A percentile compares a stretch with the other conserved stretches of the same genome.
These are phyloP conservation scores for Drosophila testacea DNA, from an alignment of 2,888 invertebrate species.

Conservation along the genomic window DNA sequence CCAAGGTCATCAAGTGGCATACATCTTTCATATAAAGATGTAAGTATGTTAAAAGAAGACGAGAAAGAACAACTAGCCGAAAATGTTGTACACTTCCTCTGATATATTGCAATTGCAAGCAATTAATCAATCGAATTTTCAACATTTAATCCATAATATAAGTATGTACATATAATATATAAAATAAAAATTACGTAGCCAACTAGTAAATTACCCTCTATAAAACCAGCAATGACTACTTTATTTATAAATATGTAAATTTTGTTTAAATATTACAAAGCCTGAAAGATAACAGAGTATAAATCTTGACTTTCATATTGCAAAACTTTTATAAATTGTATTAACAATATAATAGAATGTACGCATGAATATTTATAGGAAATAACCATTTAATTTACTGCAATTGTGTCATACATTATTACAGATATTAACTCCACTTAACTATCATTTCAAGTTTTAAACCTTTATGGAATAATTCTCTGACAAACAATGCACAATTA, in stretches of 20 bases:
- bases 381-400: conserved; percentile 12
- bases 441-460: conserved; percentile 9
- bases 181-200: background rate
- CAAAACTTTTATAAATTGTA: background rate
- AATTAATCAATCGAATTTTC: background rate
- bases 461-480: conserved; percentile 7
- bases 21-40: conserved; percentile 58
- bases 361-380: conserved; percentile 10
- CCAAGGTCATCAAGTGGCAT: conserved; percentile 70
- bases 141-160: background rate
- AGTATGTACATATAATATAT: too few relatives aligned
- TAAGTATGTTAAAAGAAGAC: conserved; percentile 27
- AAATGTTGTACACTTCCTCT: background rate
- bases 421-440: conserved; percentile 5
- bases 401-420: conserved; percentile 12
- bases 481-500: conserved; percentile 7
- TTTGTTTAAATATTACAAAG: conserved; percentile 19
- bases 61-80: conserved; percentile 11
- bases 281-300: conserved; percentile 9
- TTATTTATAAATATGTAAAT: conserved; percentile 9
- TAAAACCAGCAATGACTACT: background rate
- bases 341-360: conserved; percentile 6
- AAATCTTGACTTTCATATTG: conserved; percentile 18
- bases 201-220: background rate
- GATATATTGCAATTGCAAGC: background rate